Evolutionary conservation across 2,888 invertebrate species (phyloP).

Genomic region (Protonemura montana): DNA sequence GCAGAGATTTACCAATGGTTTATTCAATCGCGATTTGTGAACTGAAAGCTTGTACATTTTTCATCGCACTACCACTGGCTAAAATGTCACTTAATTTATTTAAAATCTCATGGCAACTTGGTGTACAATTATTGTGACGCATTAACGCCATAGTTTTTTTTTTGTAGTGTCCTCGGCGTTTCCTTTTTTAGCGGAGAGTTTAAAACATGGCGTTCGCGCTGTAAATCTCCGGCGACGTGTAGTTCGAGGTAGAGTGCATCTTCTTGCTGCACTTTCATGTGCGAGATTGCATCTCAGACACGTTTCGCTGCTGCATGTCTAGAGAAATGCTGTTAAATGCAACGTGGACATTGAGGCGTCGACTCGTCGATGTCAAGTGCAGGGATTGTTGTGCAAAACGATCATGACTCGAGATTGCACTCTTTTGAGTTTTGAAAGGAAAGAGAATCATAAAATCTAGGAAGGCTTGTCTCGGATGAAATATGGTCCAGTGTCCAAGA

Average conservation of each 20-base stretch:
- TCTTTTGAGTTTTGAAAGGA: neutral
- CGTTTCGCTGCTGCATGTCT: neutral
- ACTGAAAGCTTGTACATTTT: neutral
- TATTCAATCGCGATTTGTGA: neutral
- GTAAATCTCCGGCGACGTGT: neutral
- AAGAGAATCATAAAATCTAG: neutral
- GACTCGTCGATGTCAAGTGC: no score
- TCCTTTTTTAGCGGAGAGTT: neutral
- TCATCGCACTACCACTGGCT: neutral
- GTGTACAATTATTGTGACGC: neutral
- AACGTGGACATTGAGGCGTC: no score
- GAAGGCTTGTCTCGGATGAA: neutral
- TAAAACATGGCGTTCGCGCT: neutral
- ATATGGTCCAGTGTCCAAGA: neutral
- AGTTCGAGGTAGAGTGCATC: neutral
- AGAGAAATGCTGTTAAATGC: neutral
- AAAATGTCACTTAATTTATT: neutral
- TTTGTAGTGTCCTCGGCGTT: neutral
- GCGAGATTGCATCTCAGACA: neutral
- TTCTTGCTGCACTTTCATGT: no score
- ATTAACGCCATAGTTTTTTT: neutral
- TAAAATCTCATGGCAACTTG: neutral
- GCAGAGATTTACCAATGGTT: neutral
- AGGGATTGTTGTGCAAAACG: no score
- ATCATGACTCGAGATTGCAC: no score